Evolutionary conservation across 2,113 vertebrate species (phyloP).

Genomic region (Pagrus major): DNA sequence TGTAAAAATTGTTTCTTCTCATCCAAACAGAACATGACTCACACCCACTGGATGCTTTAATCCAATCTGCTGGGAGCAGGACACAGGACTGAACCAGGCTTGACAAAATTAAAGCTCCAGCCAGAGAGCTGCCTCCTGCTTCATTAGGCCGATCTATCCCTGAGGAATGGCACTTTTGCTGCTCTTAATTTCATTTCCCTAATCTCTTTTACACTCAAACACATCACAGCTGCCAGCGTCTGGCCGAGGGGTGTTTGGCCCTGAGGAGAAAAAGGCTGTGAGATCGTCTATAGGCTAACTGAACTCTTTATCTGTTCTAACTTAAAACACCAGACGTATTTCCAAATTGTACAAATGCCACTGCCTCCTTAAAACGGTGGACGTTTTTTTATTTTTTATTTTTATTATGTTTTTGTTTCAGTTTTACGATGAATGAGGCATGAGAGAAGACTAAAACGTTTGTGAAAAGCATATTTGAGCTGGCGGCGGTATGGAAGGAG

Average conservation of each 20-base stretch:
- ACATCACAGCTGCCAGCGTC: conserved; percentile 17
- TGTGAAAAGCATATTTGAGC: conserved; percentile 5
- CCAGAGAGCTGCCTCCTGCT: conserved; percentile 50
- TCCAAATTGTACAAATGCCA: neutral
- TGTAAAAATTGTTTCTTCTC: conserved; percentile 47
- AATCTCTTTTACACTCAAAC: conserved; percentile 58
- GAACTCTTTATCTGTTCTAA: conserved; percentile 10
- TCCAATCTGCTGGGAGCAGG: conserved; percentile 55
- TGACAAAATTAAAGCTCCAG: conserved; percentile 62
- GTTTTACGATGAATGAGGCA: neutral
- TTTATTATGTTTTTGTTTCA: conserved; percentile 2
- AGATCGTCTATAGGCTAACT: conserved; percentile 15
- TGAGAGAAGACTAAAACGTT: neutral
- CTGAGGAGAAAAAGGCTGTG: neutral
- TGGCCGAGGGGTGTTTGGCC: conserved; percentile 15
- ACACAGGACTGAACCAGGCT: conserved; percentile 37
- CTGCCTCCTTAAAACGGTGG: neutral
- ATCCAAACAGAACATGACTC: conserved; percentile 55
- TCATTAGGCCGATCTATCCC: conserved; percentile 49
- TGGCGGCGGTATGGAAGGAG: conserved; percentile 4
- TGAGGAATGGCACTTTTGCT: conserved; percentile 52
- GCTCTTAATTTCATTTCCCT: conserved; percentile 68
- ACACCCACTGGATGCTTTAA: conserved; percentile 54
- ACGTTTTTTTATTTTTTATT: no score
- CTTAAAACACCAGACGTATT: conserved; percentile 4